Evolutionary conservation across 2,888 invertebrate species (phyloP), one percentile per base, ranked within the genome.

Genomic region (Agrochola macilenta): DNA sequence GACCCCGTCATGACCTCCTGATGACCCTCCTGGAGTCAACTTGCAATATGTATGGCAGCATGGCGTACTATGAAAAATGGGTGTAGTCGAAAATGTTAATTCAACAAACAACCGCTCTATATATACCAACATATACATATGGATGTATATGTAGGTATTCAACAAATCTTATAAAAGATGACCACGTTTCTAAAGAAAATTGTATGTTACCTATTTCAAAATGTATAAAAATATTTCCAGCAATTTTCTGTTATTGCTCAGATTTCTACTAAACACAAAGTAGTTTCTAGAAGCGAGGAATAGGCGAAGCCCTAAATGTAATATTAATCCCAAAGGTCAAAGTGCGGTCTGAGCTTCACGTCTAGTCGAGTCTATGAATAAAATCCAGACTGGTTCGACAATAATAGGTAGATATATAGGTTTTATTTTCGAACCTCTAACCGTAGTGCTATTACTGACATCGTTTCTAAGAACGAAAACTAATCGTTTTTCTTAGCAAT

Each of bases 261-360:
- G 49, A 60, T 64, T 70, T 70, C 52, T 68, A 64, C 26, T 76
- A 61, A 82, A 82, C 60, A 69, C 76, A 69, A 83, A 78, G 82
- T 54, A 69, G 64, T 77, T 77, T 61, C 69, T 65, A 69, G 49
- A 82, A 72, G 71, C 69, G 76, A 49, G 58, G 73, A 65, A 63
- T 73, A 73, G 57, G 54, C 60, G 61, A 74, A 82, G 68, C 70
- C 69, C 75, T 75, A 76, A 88, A 79, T 86, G 77, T 83, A 76
- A 83, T 83, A 79, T 86, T 76, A 86, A 69, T 86, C 83, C 74
- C 86, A 74, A 79, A 79, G 86, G 86, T 82, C 77, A 86, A 61
- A 79, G 69, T 61, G 75, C 46, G 74, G 83, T 69, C 74, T 69
- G 30, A 68, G 66, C 65, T 76, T 78, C 69, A 69, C 54, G 39